These are phyloP conservation scores for Vombatus ursinus DNA, from an alignment of 2,113 vertebrate genomes.

Conservation along the genomic window DNA sequence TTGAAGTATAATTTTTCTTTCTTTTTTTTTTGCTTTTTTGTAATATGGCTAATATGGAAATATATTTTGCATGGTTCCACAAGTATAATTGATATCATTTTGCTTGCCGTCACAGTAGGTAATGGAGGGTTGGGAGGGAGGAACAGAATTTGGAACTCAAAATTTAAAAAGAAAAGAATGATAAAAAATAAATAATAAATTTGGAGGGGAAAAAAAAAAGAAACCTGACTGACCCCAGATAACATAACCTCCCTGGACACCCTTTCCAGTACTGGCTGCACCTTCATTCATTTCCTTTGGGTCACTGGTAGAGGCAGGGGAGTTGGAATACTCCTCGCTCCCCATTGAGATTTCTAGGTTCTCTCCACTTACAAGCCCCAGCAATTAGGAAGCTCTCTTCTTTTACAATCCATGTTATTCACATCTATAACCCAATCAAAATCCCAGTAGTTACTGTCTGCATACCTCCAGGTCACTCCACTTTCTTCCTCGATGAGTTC, in stretches of 20 bases:
- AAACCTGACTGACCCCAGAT: not conserved
- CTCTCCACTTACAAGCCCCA: not conserved
- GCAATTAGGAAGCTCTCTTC: not conserved
- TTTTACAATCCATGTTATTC: not conserved
- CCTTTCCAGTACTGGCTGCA: too few species aligned
- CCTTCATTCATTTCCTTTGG: not conserved
- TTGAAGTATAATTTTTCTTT: not conserved
- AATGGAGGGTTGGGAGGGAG: not conserved
- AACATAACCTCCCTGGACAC: not conserved
- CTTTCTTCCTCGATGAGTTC: not conserved
- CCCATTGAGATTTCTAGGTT: not conserved
- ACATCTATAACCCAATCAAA: not conserved
- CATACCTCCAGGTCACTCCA: not conserved
- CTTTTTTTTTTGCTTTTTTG: not conserved
- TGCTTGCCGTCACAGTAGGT: not conserved
- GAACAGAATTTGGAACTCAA: not conserved
- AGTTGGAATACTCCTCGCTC: not conserved
- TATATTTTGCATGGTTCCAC: not conserved
- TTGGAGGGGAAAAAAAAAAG: not conserved
- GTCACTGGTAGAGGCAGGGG: not conserved
- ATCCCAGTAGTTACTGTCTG: not conserved
- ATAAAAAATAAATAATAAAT: too few species aligned
- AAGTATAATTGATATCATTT: not conserved
- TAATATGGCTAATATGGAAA: not conserved
- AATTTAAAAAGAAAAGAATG: not conserved